Conservation (phyloP, 2,888 invertebrate species). For the Tetanocera ferruginea region DNA sequence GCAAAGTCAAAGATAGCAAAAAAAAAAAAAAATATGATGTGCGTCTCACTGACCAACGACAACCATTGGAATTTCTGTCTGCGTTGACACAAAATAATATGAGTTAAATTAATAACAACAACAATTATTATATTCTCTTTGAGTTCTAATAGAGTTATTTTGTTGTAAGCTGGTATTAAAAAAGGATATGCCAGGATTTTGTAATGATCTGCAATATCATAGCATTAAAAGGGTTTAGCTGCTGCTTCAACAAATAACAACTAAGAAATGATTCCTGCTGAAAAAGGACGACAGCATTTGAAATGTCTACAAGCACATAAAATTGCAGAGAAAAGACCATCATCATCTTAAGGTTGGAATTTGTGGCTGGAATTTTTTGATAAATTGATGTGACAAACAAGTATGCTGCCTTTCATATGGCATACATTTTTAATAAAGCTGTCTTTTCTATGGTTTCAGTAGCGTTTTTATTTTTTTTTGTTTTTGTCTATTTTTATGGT, state of each 20-base stretch:
- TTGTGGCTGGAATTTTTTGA: background rate
- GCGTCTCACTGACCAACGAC: background rate
- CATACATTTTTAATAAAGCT: background rate
- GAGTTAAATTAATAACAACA: background rate
- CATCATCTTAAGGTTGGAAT: background rate
- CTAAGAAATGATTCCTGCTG: background rate
- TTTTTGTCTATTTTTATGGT: background rate
- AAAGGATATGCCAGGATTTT: conserved; percentile 9
- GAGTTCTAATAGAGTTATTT: background rate
- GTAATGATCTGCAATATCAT: background rate
- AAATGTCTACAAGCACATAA: background rate
- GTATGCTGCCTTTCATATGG: background rate
- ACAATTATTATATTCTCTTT: background rate
- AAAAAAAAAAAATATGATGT: background rate
- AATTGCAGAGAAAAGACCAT: background rate
- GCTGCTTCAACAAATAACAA: background rate
- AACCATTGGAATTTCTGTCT: background rate
- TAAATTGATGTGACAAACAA: background rate
- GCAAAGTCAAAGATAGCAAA: background rate
- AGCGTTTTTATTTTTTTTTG: background rate
- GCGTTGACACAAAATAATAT: background rate
- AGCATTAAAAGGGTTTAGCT: conserved; percentile 10
- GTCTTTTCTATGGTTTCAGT: background rate
- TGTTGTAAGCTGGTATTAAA: background rate
- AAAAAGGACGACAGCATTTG: background rate